Conservation (phyloP, 2,113 vertebrate genomes). For the Scytalopus superciliaris region DNA sequence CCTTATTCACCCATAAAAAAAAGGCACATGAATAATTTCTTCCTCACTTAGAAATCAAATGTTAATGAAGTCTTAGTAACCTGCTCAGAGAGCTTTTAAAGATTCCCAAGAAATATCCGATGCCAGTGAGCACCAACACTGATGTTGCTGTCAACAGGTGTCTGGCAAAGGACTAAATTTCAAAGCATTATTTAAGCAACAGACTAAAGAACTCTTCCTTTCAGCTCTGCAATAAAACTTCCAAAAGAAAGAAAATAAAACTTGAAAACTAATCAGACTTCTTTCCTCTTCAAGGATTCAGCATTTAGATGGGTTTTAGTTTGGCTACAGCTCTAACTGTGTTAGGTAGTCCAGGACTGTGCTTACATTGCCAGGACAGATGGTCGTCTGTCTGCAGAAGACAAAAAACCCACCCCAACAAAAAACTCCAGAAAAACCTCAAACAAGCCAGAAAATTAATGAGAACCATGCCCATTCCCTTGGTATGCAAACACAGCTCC, state of each 20-base stretch:
- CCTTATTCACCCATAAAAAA: background rate
- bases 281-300: background rate
- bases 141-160: background rate
- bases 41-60: conserved; percentile 4
- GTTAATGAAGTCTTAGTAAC: background rate
- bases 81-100: conserved; percentile 19
- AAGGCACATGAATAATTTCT: background rate
- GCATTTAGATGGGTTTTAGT: background rate
- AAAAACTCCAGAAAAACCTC: background rate
- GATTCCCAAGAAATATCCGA: background rate
- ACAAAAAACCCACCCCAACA: background rate
- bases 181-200: background rate
- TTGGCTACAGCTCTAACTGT: background rate
- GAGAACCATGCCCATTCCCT: background rate
- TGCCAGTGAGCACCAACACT: background rate
- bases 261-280: background rate
- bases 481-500: background rate
- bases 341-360: background rate
- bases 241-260: background rate
- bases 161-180: background rate
- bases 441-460: background rate
- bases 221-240: background rate
- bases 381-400: background rate
- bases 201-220: background rate
- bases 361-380: background rate